phyloP scores from a whole-genome alignment of 2,113 vertebrate species.

The Cheirogaleus medius region DNA sequence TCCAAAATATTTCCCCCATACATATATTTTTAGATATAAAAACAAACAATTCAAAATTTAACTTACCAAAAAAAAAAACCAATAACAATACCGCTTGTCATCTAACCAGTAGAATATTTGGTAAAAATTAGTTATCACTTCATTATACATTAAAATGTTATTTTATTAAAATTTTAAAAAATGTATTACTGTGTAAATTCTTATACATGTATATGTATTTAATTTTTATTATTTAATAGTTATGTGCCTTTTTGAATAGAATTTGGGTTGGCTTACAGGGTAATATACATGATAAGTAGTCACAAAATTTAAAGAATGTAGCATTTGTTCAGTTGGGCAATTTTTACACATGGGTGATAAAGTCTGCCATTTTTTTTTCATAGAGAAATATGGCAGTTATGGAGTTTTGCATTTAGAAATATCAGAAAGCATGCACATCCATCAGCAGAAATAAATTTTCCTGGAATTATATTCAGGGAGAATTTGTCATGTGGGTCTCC shows the following conservation, averaged over 20 bases:
- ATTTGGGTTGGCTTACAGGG: slow-evolving; percentile 16
- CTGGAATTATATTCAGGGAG: slow-evolving; percentile 35
- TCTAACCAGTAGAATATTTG: not conserved
- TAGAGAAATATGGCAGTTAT: not conserved
- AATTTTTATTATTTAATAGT: slow-evolving; percentile 19
- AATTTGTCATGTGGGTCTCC: not conserved
- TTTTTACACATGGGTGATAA: not conserved
- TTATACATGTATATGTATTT: not conserved
- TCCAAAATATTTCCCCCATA: not conserved
- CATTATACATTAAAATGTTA: slow-evolving; percentile 9
- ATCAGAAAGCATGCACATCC: not conserved
- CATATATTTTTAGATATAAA: not conserved
- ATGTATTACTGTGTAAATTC: not conserved
- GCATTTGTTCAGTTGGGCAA: not conserved
- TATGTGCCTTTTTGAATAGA: not conserved
- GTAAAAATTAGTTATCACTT: slow-evolving; percentile 38
- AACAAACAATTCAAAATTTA: not conserved
- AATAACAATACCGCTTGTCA: not conserved
- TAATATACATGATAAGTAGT: not conserved
- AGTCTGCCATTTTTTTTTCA: not conserved
- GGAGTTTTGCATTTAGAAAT: slow-evolving; percentile 19
- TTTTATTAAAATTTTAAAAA: not conserved
- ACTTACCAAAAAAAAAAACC: not conserved
- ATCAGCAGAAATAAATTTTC: slow-evolving; percentile 39
- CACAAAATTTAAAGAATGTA: slow-evolving; percentile 19